These are phyloP conservation scores for Pristionchus japonicus DNA, from an alignment of 2,888 invertebrate genomes.

Conservation along the genomic window DNA sequence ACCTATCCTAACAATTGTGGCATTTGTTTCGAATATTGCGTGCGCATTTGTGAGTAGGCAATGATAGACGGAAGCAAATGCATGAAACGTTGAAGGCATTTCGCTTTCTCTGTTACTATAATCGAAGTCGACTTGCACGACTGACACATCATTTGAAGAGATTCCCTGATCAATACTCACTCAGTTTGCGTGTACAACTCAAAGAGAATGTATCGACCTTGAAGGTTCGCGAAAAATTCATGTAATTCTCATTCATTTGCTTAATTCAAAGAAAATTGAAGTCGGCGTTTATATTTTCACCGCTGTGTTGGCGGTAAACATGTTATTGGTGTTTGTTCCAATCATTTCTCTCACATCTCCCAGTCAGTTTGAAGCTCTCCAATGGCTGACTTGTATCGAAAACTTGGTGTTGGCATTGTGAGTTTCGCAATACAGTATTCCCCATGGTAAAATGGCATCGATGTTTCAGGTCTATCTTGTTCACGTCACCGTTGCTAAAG, in stretches of 20 bases:
- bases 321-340: background rate
- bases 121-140: background rate
- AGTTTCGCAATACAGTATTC: background rate
- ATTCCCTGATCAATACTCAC: background rate
- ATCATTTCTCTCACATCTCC: background rate
- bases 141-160: background rate
- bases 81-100: background rate
- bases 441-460: fast-evolving
- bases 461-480: background rate
- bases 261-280: background rate
- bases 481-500: background rate
- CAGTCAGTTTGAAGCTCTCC: background rate
- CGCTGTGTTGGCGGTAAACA: background rate
- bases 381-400: background rate
- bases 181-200: background rate
- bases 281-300: background rate
- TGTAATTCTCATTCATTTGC: background rate
- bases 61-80: background rate
- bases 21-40: background rate
- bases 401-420: background rate
- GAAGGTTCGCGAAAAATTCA: background rate
- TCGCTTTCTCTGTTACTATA: background rate
- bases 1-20: background rate
- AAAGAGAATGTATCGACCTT: background rate
- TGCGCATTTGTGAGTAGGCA: background rate